Percentiles rank a stretch among this genome's conserved stretches.
phyloP scores from a whole-genome alignment of 2,888 invertebrate species.

The Pollenia griseotomentosa region DNA sequence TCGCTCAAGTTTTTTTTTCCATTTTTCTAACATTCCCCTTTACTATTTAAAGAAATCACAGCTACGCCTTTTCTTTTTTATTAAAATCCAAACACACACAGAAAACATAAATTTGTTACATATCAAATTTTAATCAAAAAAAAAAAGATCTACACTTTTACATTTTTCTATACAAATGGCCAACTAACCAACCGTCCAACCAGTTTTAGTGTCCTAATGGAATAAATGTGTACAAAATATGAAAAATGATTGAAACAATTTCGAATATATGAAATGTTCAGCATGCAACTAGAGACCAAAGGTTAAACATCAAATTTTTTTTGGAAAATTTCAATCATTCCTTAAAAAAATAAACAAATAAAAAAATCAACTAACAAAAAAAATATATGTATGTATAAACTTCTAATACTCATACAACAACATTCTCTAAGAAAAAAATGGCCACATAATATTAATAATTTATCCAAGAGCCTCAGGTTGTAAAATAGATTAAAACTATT shows the following conservation, averaged over 20 bases:
- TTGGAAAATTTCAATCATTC: neutral
- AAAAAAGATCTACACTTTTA: neutral
- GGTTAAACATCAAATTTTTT: constrained; percentile 13
- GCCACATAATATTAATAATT: constrained; percentile 67
- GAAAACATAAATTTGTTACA: constrained; percentile 37
- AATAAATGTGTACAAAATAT: constrained; percentile 58
- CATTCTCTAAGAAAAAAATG: constrained; percentile 14
- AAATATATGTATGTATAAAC: neutral
- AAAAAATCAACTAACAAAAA: neutral
- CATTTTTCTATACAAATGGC: neutral
- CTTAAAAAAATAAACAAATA: neutral
- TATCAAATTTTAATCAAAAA: constrained; percentile 50
- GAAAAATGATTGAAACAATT: constrained; percentile 68
- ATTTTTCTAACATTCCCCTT: neutral
- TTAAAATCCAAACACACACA: neutral
- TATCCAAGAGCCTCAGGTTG: constrained; percentile 58
- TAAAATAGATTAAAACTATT: constrained; percentile 50
- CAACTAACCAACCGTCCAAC: constrained; percentile 7
- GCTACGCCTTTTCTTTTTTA: constrained; percentile 1
- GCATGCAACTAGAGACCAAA: constrained; percentile 37
- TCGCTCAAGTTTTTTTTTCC: too few species aligned
- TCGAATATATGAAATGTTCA: constrained; percentile 27
- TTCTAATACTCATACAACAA: constrained; percentile 16
- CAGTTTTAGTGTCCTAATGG: constrained; percentile 60
- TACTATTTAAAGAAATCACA: neutral